phyloP scores from a whole-genome alignment of 1,140 invertebrate genomes.

The Drosophila nigrodunni region DNA sequence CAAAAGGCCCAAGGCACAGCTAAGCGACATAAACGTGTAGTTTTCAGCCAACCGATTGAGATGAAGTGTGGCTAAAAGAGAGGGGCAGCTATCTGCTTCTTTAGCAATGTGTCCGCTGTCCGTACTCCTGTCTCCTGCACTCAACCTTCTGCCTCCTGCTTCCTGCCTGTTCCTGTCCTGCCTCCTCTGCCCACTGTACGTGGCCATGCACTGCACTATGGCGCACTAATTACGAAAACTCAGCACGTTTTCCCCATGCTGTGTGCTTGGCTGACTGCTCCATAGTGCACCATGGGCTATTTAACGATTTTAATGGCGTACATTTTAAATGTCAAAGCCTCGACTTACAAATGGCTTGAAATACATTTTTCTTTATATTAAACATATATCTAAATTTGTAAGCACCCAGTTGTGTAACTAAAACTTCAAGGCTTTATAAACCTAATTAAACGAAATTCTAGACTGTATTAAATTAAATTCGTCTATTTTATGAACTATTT shows the following conservation, averaged over 20 bases:
- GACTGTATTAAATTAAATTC: too few relatives aligned
- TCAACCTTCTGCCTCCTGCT: too few relatives aligned
- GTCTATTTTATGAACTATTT: too few relatives aligned
- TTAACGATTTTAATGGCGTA: too few relatives aligned
- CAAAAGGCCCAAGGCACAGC: conserved; percentile 66
- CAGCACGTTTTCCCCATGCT: conserved; percentile 76
- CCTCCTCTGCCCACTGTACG: conserved; percentile 49
- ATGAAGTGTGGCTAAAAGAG: neutral
- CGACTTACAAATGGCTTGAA: too few relatives aligned
- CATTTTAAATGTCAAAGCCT: too few relatives aligned
- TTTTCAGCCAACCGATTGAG: conserved; percentile 14
- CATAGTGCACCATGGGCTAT: neutral
- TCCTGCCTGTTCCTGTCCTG: neutral
- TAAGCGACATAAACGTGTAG: conserved; percentile 60
- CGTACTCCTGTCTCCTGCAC: too few relatives aligned
- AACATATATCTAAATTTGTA: too few relatives aligned
- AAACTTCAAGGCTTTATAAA: too few relatives aligned
- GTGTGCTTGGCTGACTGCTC: conserved; percentile 42
- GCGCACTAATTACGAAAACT: conserved; percentile 82
- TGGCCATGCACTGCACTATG: conserved; percentile 69
- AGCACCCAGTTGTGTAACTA: too few relatives aligned
- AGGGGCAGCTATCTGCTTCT: conserved; percentile 28
- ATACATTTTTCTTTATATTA: too few relatives aligned
- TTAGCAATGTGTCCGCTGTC: conserved; percentile 13
- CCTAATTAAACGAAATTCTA: too few relatives aligned